Evolutionary conservation across 2,113 vertebrate species (phyloP).

Genomic region (Solenodon paradoxus): DNA sequence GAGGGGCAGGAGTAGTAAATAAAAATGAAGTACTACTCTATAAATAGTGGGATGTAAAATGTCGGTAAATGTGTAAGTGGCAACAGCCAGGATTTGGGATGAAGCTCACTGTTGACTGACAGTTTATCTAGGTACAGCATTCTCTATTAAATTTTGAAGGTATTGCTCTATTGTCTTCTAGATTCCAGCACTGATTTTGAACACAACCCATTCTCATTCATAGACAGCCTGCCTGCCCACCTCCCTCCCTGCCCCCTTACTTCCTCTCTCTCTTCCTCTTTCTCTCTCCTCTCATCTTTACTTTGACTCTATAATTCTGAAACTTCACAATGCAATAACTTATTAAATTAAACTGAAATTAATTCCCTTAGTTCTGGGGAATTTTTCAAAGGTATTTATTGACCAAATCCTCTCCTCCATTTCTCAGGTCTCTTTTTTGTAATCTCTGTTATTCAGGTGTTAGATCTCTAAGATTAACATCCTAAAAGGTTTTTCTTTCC

Average conservation of each 20-base stretch:
- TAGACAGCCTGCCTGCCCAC: no score
- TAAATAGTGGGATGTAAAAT: background rate
- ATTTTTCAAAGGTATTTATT: no score
- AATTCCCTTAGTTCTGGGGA: background rate
- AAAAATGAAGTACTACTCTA: background rate
- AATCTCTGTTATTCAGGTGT: background rate
- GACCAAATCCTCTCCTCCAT: no score
- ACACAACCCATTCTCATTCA: slow-evolving; percentile 8
- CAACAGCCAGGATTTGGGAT: background rate
- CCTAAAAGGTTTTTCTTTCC: background rate
- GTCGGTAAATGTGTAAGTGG: background rate
- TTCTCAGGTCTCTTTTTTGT: background rate
- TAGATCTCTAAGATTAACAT: background rate
- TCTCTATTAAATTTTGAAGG: slow-evolving; percentile 1
- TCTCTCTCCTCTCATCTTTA: background rate
- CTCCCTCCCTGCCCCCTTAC: background rate
- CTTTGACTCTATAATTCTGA: background rate
- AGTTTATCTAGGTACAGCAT: background rate
- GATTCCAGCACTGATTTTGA: background rate
- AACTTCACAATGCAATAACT: background rate
- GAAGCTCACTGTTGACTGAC: background rate
- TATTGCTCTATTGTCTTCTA: background rate
- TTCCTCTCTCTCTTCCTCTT: background rate
- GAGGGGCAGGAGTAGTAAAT: no score
- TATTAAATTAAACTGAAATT: background rate